Evolutionary conservation across 2,797 vertebrate genomes (phyloP).

Genomic region (Threskiornis aethiopicus): DNA sequence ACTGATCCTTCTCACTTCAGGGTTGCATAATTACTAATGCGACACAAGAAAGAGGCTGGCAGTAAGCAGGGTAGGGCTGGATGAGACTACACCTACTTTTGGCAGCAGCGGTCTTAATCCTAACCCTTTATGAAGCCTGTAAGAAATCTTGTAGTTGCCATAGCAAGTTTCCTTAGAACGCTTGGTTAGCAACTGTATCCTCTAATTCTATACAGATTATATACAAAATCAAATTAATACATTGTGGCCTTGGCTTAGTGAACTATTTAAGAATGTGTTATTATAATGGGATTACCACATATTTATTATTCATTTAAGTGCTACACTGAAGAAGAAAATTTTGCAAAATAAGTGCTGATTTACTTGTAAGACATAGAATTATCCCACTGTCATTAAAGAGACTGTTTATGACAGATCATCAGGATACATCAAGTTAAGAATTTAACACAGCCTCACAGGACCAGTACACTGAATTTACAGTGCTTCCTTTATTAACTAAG

Average conservation of each 20-base stretch:
- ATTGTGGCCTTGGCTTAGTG: not conserved
- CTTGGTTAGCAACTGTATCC: not conserved
- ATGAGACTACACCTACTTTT: not conserved
- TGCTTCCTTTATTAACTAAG: not conserved
- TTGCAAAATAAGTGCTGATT: not conserved
- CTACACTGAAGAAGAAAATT: not conserved
- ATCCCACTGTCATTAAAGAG: not conserved
- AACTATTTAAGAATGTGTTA: not conserved
- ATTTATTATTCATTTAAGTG: not conserved
- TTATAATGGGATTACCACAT: not conserved
- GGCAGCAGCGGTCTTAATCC: not conserved
- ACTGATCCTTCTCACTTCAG: fast-evolving
- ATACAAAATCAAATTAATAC: not conserved
- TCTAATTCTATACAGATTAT: not conserved
- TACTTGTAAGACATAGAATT: not conserved
- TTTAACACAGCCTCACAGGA: not conserved
- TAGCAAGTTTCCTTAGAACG: not conserved
- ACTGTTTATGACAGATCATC: not conserved
- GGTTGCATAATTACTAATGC: not conserved
- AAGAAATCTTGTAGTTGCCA: not conserved
- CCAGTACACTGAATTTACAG: not conserved
- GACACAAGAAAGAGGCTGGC: not conserved
- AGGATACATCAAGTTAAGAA: not conserved
- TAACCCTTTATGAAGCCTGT: not conserved
- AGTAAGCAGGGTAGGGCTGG: not conserved